Base-by-base conservation (phyloP, 2,113 vertebrate genomes). In the Axis porcinus region DNA sequence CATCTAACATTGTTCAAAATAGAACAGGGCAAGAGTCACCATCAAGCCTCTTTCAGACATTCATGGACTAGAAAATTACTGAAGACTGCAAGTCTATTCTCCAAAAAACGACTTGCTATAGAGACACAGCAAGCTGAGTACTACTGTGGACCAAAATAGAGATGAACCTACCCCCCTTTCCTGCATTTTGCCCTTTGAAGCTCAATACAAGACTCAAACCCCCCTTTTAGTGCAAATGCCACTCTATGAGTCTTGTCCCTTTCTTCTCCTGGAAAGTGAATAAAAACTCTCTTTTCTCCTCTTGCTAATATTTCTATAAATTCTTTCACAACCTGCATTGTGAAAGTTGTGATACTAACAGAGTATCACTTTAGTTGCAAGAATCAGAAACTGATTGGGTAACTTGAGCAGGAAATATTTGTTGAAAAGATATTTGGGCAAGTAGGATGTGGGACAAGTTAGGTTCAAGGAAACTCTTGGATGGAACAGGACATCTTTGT, bases 371-470 rank as follows among this genome's bases (percentile, higher is more conserved):
- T 82, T 55, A 15, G 54, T 78, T 88, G n/a, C 5, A 78, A 95
- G 21, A n/a, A 50, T 64, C 10, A 27, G 76, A 89, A 94, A 40
- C 11, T 58, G 47, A 40, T 27, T 40, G 2, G 67, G 67, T 94
- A 92, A 84, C 57, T 52, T 74, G 7, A 81, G 4, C 10, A 54
- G 85, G 83, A 89, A 89, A 16, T 81, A 83, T 30, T 83, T 86
- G 23, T 89, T 97, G 52, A 90, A 70, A 84, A 96, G 43, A 55
- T 84, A 95, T 74, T 95, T 94, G 54, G 16, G 33, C 9, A 96
- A 64, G 8, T 86, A 52, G 55, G 5, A 15, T 83, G 10, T 4
- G 10, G 33, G 43, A 57, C 57, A 78, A 19, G 15, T 2, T 57
- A 62, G 23, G 57, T 52, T 87, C 23, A 64, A 79, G 79, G 40